Evolutionary conservation across 2,113 vertebrate genomes (phyloP).

Genomic region (Aldabrachelys gigantea): DNA sequence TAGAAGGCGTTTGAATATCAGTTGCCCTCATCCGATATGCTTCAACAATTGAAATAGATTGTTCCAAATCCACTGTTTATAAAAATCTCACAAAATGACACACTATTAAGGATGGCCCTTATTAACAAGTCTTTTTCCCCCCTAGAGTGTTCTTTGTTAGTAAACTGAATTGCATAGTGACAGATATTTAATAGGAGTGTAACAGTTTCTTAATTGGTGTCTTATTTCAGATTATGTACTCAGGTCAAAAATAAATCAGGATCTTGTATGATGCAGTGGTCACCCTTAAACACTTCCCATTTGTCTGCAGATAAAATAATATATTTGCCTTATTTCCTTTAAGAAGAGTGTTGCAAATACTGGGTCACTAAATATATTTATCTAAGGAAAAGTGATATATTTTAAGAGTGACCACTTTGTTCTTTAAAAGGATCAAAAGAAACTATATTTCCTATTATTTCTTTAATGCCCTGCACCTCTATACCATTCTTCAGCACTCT

Average conservation of each 20-base stretch:
- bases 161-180: background rate
- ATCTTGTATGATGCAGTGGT: background rate
- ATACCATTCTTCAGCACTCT: background rate
- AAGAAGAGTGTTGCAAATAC: background rate
- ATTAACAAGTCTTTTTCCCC: background rate
- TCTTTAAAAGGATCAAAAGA: background rate
- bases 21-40: background rate
- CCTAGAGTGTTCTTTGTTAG: background rate
- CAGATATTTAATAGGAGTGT: background rate
- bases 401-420: background rate
- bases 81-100: background rate
- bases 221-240: background rate
- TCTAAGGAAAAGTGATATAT: background rate
- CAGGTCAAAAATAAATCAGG: background rate
- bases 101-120: background rate
- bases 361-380: background rate
- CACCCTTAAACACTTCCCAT: background rate
- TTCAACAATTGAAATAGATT: background rate
- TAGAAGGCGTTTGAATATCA: background rate
- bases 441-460: accelerated
- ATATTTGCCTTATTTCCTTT: accelerated
- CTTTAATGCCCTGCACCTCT: background rate
- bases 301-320: background rate
- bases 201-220: background rate
- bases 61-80: background rate